phyloP scores from a whole-genome alignment of 2,888 invertebrate species.

The Torymus tubicola region DNA sequence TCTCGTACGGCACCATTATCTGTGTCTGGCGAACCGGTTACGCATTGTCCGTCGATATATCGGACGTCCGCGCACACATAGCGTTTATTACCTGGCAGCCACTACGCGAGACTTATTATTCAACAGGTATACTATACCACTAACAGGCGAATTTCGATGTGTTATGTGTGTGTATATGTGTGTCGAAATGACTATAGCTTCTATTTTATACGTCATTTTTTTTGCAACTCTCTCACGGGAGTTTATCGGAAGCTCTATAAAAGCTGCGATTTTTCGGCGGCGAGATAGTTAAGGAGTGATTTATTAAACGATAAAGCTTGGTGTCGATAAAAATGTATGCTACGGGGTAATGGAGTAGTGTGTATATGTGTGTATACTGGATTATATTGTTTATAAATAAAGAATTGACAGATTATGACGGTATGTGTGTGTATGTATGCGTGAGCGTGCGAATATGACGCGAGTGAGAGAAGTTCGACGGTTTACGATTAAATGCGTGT shows the following conservation, averaged over 20 bases:
- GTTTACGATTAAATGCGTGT: no score
- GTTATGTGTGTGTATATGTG: slow-evolving; percentile 7
- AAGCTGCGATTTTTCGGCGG: slow-evolving; percentile 3
- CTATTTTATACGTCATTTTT: not conserved
- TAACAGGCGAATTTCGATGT: slow-evolving; percentile 30
- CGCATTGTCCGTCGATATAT: slow-evolving; percentile 56
- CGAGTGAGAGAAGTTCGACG: no score
- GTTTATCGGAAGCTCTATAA: slow-evolving; percentile 31
- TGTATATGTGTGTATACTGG: no score
- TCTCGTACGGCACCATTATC: slow-evolving; percentile 50
- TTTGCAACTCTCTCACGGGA: not conserved
- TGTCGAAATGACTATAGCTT: slow-evolving; percentile 33
- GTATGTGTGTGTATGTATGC: no score
- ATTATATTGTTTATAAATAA: no score
- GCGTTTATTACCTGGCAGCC: slow-evolving; percentile 40
- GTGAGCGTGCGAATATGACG: no score
- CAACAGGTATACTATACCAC: slow-evolving; percentile 31
- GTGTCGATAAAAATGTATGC: no score
- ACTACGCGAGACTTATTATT: not conserved
- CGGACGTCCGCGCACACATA: slow-evolving; percentile 56
- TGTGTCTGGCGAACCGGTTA: slow-evolving; percentile 43
- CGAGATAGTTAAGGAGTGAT: not conserved
- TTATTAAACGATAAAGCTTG: slow-evolving; percentile 23
- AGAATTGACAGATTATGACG: no score
- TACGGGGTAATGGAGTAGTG: no score